Percentiles rank a stretch among this genome's conserved stretches.
phyloP scores from a whole-genome alignment of 1,140 invertebrate species.

The Scaptomyza montana region DNA sequence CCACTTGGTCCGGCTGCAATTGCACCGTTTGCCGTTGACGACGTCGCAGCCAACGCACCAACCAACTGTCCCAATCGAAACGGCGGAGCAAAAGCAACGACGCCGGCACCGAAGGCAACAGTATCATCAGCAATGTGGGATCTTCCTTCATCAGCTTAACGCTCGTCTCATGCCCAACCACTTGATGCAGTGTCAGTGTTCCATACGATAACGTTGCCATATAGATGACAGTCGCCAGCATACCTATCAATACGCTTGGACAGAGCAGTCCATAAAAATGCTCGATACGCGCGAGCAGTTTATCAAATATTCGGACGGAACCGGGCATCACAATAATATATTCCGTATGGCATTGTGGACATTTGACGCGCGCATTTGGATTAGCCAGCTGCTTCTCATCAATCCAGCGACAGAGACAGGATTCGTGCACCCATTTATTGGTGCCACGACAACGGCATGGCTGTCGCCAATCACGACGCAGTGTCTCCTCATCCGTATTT shows the following conservation, averaged over 20 bases:
- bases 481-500: conserved; percentile 46
- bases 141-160: conserved; percentile 54
- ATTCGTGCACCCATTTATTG: conserved; percentile 70
- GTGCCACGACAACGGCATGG: conserved; percentile 68
- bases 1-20: conserved; percentile 27
- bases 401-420: conserved; percentile 64
- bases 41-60: conserved; percentile 53
- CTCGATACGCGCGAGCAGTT: conserved; percentile 38
- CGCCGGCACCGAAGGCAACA: conserved; percentile 55
- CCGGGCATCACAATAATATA: conserved; percentile 62
- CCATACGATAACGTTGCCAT: conserved; percentile 59
- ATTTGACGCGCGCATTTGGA: conserved; percentile 40
- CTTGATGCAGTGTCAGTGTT: conserved; percentile 45
- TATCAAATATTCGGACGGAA: conserved; percentile 45
- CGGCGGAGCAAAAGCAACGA: conserved; percentile 43
- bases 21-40: conserved; percentile 12
- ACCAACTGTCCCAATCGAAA: conserved; percentile 51
- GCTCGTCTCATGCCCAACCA: conserved; percentile 42
- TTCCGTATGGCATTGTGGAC: conserved; percentile 60
- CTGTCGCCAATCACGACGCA: conserved; percentile 53
- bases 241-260: conserved; percentile 56
- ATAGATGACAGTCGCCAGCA: conserved; percentile 55
- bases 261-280: conserved; percentile 45
- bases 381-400: conserved; percentile 52
- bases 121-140: conserved; percentile 58